Conservation (phyloP, 1,140 invertebrate species). For the Nasonia giraulti region DNA sequence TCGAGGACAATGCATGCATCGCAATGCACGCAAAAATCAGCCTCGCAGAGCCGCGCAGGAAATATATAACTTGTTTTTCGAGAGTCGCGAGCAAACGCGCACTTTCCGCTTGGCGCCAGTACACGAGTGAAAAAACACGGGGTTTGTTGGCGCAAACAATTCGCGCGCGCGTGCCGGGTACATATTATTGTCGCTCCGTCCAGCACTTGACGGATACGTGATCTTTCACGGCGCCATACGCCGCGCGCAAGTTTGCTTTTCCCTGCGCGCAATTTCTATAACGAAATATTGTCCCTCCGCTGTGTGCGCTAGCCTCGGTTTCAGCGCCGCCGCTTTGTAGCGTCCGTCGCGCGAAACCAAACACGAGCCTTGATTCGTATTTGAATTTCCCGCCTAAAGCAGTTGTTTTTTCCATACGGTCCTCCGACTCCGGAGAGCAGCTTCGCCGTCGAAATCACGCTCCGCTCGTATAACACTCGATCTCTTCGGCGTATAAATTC, state of each 20-base stretch:
- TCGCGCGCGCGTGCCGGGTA: neutral
- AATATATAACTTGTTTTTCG: neutral
- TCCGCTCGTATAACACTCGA: constrained; percentile 4
- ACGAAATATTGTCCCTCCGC: neutral
- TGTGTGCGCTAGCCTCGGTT: too few relatives aligned
- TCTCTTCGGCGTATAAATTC: constrained; percentile 7
- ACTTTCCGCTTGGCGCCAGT: neutral
- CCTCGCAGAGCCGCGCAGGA: neutral
- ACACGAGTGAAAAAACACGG: neutral
- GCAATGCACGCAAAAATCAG: neutral
- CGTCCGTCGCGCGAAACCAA: too few relatives aligned
- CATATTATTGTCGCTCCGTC: constrained; percentile 1
- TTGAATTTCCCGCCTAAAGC: too few relatives aligned
- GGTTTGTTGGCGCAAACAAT: constrained; percentile 9
- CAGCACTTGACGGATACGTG: neutral
- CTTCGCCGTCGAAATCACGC: neutral
- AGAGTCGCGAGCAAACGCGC: too few relatives aligned
- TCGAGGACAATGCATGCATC: neutral
- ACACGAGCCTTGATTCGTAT: too few relatives aligned
- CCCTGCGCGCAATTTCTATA: neutral
- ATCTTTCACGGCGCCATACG: neutral
- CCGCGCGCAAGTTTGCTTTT: neutral
- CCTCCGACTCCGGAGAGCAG: neutral
- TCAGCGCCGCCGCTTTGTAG: too few relatives aligned
- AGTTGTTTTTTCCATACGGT: too few relatives aligned